Evolutionary conservation across 2,113 vertebrate genomes (phyloP), one percentile per base, ranked within the genome.

Genomic region (Nycticryphes semicollaris): DNA sequence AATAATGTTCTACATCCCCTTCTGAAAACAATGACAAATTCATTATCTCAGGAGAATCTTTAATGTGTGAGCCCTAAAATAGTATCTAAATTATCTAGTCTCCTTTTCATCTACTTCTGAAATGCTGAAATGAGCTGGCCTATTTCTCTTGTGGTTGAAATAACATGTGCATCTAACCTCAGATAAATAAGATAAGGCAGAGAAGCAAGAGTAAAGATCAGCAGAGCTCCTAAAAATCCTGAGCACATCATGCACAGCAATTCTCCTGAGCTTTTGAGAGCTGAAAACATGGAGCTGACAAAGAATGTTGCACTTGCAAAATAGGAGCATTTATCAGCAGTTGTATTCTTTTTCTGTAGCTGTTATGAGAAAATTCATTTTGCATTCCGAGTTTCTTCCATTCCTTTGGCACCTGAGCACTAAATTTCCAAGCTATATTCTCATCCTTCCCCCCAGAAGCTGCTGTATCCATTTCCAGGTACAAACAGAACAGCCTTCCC

Each of bases 1-100:
- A 87, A n/a, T 39, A 77, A 57, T 30, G 10, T 37, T 91, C 20
- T 41, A 19, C 53, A 83, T 53, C 53, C 31, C 33, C 14, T 64
- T 73, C 53, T 79, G 60, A 87, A 90, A 90, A 84, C 64, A 89
- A 68, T 63, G 74, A 69, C 73, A 76, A 63, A 54, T 53, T 89
- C 81, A 82, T 92, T 75, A 91, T 93, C 69, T 83, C 81, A 78
- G 51, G 69, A 84, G 77, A 63, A 62, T 74, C 56, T 90, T 94
- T 89, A 96, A 77, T 67, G 60, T 31, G 41, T 25, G 23, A 90
- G 63, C 41, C 59, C 83, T 78, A 85, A 84, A 92, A 89, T 68
- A 91, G 62, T 28, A 86, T 47, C 57, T 47, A 73, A 90, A 79
- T 72, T 62, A 70, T 4, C 28, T 72, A 35, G 18, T 33, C 35